Evolutionary conservation across 2,888 invertebrate genomes (phyloP), one percentile per base, ranked within the genome.

Genomic region (Kryphioiulus occultus): DNA sequence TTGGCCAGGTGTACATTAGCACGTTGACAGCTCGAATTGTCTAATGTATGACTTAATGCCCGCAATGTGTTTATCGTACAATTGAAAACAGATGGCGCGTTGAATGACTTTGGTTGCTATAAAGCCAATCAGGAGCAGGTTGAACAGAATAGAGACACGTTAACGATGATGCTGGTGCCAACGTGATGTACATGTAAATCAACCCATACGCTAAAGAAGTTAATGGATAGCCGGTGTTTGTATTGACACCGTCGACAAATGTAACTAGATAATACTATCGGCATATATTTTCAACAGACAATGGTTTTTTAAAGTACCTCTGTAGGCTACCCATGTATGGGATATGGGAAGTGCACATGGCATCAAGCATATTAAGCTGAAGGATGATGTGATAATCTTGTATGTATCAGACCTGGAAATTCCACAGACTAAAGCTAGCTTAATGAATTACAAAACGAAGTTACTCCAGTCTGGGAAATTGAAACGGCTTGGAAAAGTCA

Each of bases 141-240:
- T 30, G 78, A 78, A 78, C 26, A 17, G 78, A 30, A 78, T 10
- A 15, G 78, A 30, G 22, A 78, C 78, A 15, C 7, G 30, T 30
- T 78, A 78, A 78, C 78, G 78, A 78, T 9, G 78, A 78, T 78
- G n/a, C 78, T 78, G 78, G 78, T 78, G 26, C 78, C 26, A 78
- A 78, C 78, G 26, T 78, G 30, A 30, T 78, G 78, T 78, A 78
- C 12, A 30, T 78, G 78, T 78, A 78, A 78, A 78, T 78, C 78
- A 78, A 30, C 1, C 78, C 12, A 30, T 30, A 17, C 78, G 78
- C 78, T 78, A 78, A 30, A 30, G 10, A 78, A 78, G 30, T 26
- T 78, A 30, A 78, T 30, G 30, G 68, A 10, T 22, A 26, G 68
- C 68, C 30, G 15, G 30, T 78, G 78, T 78, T 78, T 78, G 78